These are phyloP conservation scores for Nomada fucata DNA, from an alignment of 2,888 invertebrate species.

Conservation along the genomic window DNA sequence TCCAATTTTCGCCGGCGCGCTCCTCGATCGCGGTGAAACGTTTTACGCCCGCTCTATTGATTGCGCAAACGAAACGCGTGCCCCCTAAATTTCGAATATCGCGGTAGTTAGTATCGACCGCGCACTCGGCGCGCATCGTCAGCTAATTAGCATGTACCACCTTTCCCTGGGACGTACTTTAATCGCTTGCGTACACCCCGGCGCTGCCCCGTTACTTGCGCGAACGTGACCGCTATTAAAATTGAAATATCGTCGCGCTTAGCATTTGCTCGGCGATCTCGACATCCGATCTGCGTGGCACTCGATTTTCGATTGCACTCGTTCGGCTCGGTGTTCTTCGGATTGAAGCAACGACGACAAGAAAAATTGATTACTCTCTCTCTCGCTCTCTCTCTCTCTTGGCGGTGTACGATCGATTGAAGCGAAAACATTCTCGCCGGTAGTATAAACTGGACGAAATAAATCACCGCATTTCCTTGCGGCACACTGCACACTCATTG, in stretches of 20 bases:
- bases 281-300: not conserved
- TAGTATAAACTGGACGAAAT: not conserved
- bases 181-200: constrained; percentile 29
- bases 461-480: not conserved
- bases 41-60: constrained; percentile 36
- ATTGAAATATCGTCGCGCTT: constrained; percentile 16
- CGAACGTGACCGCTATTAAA: constrained; percentile 31
- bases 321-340: not conserved
- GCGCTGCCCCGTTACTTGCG: constrained; percentile 35
- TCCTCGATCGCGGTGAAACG: constrained; percentile 31
- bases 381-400: too few relatives aligned
- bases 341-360: not conserved
- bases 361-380: not conserved
- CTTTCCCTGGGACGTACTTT: constrained; percentile 37
- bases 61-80: constrained; percentile 42
- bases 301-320: not conserved
- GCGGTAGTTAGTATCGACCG: constrained; percentile 40
- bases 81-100: constrained; percentile 42
- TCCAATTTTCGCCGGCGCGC: constrained; percentile 25
- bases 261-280: not conserved
- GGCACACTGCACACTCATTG: not conserved
- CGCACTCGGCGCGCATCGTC: constrained; percentile 13
- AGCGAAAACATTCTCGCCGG: too few relatives aligned
- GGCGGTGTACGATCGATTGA: too few relatives aligned
- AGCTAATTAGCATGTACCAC: constrained; percentile 51